Conservation (phyloP, 2,888 invertebrate genomes). For the Acrocyrtus sp. region DNA sequence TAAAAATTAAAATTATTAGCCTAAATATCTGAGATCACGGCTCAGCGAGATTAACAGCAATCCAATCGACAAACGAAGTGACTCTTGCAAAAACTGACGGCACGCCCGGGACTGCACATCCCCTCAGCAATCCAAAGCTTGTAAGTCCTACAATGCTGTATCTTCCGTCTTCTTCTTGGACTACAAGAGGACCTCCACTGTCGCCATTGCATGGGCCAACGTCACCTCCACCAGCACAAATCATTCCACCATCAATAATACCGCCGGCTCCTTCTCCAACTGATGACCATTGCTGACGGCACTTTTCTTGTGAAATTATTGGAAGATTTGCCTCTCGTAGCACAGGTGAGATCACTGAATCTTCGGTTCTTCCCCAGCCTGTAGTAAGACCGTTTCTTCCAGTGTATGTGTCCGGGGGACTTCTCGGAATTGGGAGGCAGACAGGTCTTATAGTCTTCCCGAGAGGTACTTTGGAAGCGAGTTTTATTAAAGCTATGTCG, state of each 20-base stretch:
- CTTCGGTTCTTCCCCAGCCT: slow-evolving; percentile 61
- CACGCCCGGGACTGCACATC: slow-evolving; percentile 56
- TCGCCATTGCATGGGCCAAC: slow-evolving; percentile 59
- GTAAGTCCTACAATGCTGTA: slow-evolving; percentile 57
- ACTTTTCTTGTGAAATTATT: slow-evolving; percentile 48
- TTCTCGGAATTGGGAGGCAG: slow-evolving; percentile 51
- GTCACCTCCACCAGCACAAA: slow-evolving; percentile 56
- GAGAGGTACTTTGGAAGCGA: slow-evolving; percentile 48
- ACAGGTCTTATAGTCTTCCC: slow-evolving; percentile 53
- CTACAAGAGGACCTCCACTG: slow-evolving; percentile 49
- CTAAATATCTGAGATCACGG: no score
- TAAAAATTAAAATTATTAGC: no score
- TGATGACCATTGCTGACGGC: slow-evolving; percentile 43
- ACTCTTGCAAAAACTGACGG: slow-evolving; percentile 56
- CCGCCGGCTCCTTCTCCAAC: slow-evolving; percentile 46
- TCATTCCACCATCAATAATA: slow-evolving; percentile 51
- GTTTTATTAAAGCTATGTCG: slow-evolving; percentile 58
- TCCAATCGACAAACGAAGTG: slow-evolving; percentile 56
- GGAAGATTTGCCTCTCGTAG: slow-evolving; percentile 50
- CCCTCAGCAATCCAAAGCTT: slow-evolving; percentile 58
- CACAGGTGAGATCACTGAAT: slow-evolving; percentile 58
- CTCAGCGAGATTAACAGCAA: slow-evolving; percentile 52
- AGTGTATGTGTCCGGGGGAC: slow-evolving; percentile 45
- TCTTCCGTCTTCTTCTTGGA: slow-evolving; percentile 30
- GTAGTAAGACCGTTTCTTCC: slow-evolving; percentile 48